Conservation (phyloP, 2,888 invertebrate species). For the Protonemura montana region DNA sequence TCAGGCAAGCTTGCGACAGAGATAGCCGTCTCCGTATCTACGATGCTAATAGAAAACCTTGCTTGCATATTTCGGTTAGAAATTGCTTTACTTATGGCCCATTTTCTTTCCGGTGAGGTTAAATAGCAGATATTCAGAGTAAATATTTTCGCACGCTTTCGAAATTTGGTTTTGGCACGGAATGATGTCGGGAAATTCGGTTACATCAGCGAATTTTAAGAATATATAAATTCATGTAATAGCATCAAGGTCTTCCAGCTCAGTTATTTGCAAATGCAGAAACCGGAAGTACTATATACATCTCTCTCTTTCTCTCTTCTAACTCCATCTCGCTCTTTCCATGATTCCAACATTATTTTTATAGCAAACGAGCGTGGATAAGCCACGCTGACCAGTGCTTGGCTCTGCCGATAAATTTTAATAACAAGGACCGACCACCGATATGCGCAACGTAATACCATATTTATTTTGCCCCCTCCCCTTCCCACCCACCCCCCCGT, state of each 20-base stretch:
- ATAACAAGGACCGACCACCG: neutral
- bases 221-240: neutral
- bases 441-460: neutral
- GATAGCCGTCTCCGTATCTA: neutral
- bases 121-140: neutral
- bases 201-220: neutral
- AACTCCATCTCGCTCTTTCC: neutral
- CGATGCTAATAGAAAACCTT: neutral
- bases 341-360: conserved; percentile 15
- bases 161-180: neutral
- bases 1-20: neutral
- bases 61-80: neutral
- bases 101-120: neutral
- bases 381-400: neutral
- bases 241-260: neutral
- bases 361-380: conserved; percentile 1
- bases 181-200: neutral
- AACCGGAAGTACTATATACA: neutral
- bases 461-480: neutral
- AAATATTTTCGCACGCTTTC: neutral
- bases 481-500: no score
- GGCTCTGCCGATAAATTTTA: neutral
- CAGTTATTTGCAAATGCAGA: neutral
- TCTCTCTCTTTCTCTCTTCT: neutral
- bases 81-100: neutral